Base-by-base conservation (phyloP, 1,140 invertebrate species). In the Cyrtorhinus lividipennis region DNA sequence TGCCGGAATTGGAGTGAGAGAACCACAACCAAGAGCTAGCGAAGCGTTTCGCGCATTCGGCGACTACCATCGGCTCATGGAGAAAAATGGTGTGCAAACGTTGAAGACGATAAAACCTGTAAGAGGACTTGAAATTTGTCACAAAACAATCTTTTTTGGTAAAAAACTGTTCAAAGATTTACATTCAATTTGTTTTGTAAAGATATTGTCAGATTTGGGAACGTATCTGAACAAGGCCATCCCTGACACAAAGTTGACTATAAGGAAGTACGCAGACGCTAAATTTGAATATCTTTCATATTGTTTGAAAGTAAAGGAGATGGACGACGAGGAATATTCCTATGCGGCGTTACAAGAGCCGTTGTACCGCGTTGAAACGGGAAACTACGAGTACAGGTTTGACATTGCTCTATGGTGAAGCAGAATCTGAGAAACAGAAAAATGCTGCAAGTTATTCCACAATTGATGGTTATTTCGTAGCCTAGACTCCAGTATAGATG, bases 241-340 rank as follows among this genome's bases (percentile, higher is more conserved):
- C 68, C 95, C 95, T 1, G 96, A 99, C 71, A 99, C 95, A 0
- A 88, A 93, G 72, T 75, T 98, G 26, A 99, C 96, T 0, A 95
- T 99, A 27, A 88, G 91, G 69, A 97, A 97, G 72, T 99, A 98
- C 75, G 90, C 91, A 0, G 94, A 98, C 77, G 87, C 89, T 0
- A 99, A 99, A 76, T 99, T 98, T 77, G 95, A 98, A 73, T 98
- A 98, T 75, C 76, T 99, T 20, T 97, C 95, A 0, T 99, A 98
- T 74, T 99, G 95, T 73, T 75, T 99, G 45, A 99, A 98, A 79
- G 88, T 92, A 0, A 92, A 92, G 73, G 96, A 99, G 79, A 90
- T 98, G 87, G 95, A 99, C 71, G 96, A 99, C 74, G 95, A 99
- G 73, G 95, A 98, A 71, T 92, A 94, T 67, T 88, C 86, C 62